Conservation (phyloP, 1,140 invertebrate genomes). For the Pachyrhynchus sulphureomaculatus region DNA sequence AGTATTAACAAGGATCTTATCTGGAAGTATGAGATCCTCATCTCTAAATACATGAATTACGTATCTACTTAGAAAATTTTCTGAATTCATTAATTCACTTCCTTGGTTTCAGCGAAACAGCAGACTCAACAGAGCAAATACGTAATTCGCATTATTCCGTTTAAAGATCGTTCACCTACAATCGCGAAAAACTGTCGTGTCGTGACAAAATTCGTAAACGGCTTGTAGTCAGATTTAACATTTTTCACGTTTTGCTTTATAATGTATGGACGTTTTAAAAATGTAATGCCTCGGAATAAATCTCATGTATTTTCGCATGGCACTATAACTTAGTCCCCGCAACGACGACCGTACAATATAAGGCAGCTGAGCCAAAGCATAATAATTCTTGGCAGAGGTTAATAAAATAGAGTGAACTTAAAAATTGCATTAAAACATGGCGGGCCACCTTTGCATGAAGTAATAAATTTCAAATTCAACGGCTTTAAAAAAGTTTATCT, state of each 20-base stretch:
- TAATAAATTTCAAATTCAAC: constrained; percentile 45
- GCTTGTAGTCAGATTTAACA: not conserved
- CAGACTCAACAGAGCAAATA: too few relatives aligned
- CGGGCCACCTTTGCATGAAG: constrained; percentile 37
- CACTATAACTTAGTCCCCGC: constrained; percentile 11
- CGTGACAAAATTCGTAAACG: constrained; percentile 7
- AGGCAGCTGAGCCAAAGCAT: constrained; percentile 17
- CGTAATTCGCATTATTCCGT: too few relatives aligned
- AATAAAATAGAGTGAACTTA: constrained; percentile 44
- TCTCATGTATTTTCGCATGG: constrained; percentile 17
- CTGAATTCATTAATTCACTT: too few relatives aligned
- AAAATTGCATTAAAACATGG: constrained; percentile 42
- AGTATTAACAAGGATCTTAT: too few relatives aligned
- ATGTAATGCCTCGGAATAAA: constrained; percentile 14
- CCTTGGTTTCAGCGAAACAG: too few relatives aligned
- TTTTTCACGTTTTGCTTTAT: constrained; percentile 11
- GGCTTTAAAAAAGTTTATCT: constrained; percentile 43
- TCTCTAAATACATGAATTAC: too few relatives aligned
- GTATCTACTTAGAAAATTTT: too few relatives aligned
- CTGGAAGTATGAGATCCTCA: too few relatives aligned
- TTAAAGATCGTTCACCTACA: too few relatives aligned
- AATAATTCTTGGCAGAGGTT: constrained; percentile 31
- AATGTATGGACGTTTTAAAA: constrained; percentile 14
- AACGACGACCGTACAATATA: constrained; percentile 14
- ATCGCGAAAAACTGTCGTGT: not conserved